Evolutionary conservation across 2,888 invertebrate genomes (phyloP).

Genomic region (Buathra laborator): DNA sequence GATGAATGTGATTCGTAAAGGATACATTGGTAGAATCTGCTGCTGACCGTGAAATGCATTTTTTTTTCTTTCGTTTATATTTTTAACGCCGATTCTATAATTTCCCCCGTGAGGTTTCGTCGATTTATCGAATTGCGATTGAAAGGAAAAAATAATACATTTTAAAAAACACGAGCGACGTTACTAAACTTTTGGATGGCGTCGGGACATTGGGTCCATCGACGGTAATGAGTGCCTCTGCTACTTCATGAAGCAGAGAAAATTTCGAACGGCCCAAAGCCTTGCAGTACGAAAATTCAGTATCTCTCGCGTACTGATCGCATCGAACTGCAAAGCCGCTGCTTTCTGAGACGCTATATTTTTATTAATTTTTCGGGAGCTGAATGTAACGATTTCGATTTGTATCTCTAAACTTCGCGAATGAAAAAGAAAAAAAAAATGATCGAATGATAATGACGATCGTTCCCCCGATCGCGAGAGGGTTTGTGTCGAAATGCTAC

Average conservation of each 20-base stretch:
- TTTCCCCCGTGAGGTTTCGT: slow-evolving; percentile 18
- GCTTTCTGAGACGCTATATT: neutral
- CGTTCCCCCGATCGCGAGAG: slow-evolving; percentile 10
- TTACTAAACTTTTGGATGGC: slow-evolving; percentile 28
- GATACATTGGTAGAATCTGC: slow-evolving; percentile 18
- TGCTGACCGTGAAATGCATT: slow-evolving; percentile 41
- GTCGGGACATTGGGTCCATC: slow-evolving; percentile 20
- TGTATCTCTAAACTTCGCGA: neutral
- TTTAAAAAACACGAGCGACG: slow-evolving; percentile 15
- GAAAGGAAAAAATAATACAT: slow-evolving; percentile 17
- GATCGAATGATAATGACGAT: slow-evolving; percentile 19
- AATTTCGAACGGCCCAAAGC: slow-evolving; percentile 32
- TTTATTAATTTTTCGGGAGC: slow-evolving; percentile 16
- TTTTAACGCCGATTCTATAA: neutral
- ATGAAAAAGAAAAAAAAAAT: slow-evolving; percentile 17
- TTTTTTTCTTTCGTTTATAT: neutral
- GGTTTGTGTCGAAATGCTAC: slow-evolving; percentile 21
- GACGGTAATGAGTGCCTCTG: slow-evolving; percentile 59
- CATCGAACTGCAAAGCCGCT: neutral
- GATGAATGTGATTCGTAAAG: slow-evolving; percentile 23
- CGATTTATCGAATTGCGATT: slow-evolving; percentile 28
- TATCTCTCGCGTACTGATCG: slow-evolving; percentile 14
- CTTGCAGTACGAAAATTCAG: slow-evolving; percentile 24
- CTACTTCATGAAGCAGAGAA: slow-evolving; percentile 68
- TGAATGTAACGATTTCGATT: slow-evolving; percentile 27